Base-by-base conservation (phyloP, 2,113 vertebrate genomes). In the Pyxicephalus adspersus region DNA sequence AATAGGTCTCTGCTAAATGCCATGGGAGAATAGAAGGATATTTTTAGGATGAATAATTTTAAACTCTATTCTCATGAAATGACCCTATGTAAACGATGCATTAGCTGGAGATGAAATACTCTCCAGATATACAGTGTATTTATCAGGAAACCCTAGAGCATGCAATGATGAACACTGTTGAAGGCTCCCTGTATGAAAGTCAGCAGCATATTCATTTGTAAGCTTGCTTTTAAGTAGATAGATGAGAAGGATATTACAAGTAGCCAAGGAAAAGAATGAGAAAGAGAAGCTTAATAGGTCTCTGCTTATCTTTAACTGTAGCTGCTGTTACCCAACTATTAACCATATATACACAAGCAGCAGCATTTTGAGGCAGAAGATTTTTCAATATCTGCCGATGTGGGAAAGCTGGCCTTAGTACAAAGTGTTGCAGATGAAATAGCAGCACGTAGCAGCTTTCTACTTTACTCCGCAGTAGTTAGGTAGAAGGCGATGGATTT, bases 31-130 rank as follows among this genome's bases (percentile, higher is more conserved):
- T 29, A 76, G 57, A 60, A 60, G 38, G 45, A 77, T 79, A 79
- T 55, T 67, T 79, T 60, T 77, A 76, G 74, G 38, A 31, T 34
- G 29, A 38, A 79, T 68, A 45, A 65, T 57, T 79, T 29, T 54
- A 45, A 74, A 79, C 29, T 15, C 25, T 20, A 57, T 38, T 31
- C 64, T 66, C 29, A 67, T 58, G 9, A 58, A 79, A 58, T 54
- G 51, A 31, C 28, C 38, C 51, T 52, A n/a, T 73, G 20, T 29
- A 17, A 73, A 54, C 26, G 52, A 29, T 26, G 28, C 68, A 73
- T 57, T 57, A 73, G 34, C 58, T 73, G 34, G 23, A 58, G 31
- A 73, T 34, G 11, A 29, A 28, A 60, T 29, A 29, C 58, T 74
- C 26, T 60, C 54, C 54, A 74, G 28, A 23, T n/a, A 8, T 22